A percentile compares a stretch with the other conserved stretches of the same genome.
Conservation (phyloP, 1,140 invertebrate genomes). For the Drosophila eugracilis region DNA sequence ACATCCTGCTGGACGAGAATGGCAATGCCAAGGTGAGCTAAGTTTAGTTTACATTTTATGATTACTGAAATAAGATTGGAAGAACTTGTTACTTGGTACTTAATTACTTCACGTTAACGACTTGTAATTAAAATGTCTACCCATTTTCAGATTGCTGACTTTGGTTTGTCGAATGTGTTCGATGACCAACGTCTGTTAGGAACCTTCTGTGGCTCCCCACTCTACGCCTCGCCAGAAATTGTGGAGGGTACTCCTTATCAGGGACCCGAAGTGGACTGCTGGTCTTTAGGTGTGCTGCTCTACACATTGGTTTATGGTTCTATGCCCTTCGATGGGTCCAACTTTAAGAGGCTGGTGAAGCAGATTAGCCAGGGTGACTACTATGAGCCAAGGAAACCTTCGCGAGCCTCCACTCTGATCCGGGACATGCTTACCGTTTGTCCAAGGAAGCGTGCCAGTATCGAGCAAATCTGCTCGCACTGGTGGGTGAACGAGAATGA, state of each 20-base stretch:
- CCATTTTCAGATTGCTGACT: constrained; percentile 95
- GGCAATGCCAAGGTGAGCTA: constrained; percentile 95
- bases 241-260: constrained; percentile 98
- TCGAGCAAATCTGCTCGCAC: constrained; percentile 97
- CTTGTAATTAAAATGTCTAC: background rate
- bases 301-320: constrained; percentile 99
- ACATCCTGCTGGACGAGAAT: constrained; percentile 97
- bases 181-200: constrained; percentile 94
- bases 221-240: constrained; percentile 99
- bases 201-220: constrained; percentile 98
- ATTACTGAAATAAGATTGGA: too few species aligned
- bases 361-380: constrained; percentile 99
- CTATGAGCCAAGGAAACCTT: constrained; percentile 97
- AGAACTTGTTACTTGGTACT: too few species aligned
- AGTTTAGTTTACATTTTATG: too few species aligned
- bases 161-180: constrained; percentile 99
- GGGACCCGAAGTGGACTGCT: constrained; percentile 98
- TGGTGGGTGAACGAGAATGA: constrained; percentile 97
- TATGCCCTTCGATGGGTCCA: constrained; percentile 99
- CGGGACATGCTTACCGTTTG: constrained; percentile 97
- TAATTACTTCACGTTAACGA: too few species aligned
- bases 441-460: constrained; percentile 94
- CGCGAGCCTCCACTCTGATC: constrained; percentile 97
- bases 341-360: constrained; percentile 98
- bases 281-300: constrained; percentile 98